Base-by-base conservation (phyloP, 1,140 invertebrate species). In the Aphaenogaster ashmeadi region DNA sequence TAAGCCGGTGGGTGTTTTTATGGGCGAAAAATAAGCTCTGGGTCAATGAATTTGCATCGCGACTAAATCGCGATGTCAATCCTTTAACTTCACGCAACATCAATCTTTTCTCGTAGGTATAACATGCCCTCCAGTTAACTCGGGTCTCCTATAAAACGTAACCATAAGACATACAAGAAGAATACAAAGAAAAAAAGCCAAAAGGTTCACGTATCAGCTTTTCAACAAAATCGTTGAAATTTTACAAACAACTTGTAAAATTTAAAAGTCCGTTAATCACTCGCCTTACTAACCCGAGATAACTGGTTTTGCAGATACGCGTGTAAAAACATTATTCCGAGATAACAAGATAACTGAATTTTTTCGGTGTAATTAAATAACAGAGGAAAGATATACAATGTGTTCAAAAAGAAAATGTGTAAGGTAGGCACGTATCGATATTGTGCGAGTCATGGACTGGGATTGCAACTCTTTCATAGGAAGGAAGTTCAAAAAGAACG, bases 1-100 rank as follows among this genome's bases (percentile, higher is more conserved):
- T 84, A 84, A 84, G 66, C 71, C 67, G 69, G 54, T 75, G n/a
- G 33, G 69, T 50, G 54, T 75, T 75, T 84, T 75, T 75, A 84
- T 27, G 2, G 18, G 41, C 27, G 54, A 75, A 47, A 84, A 75
- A 84, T 75, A 50, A 50, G n/a, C 67, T 72, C 52, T 72, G 67
- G 66, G 38, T 84, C 69, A 60, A 74, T 13, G 41, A 71, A 74
- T 83, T 83, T 58, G 38, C 52, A 60, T 72, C 36, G 67, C 18
- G 67, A 0, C 27, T 56, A 27, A 18, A 41, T 8, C 9, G 7
- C 38, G 9, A 74, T 60, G 38, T 50, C 15, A 58, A 38, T 9
- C 4, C 27, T 47, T 60, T 50, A 83, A 58, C 3, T 60, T 11
- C 21, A 15, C 52, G 13, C n/a, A 3, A 3, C 0, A 21, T 67